Conservation (phyloP, 64 coral and sea anemone species). For the Platygyra sinensis region DNA sequence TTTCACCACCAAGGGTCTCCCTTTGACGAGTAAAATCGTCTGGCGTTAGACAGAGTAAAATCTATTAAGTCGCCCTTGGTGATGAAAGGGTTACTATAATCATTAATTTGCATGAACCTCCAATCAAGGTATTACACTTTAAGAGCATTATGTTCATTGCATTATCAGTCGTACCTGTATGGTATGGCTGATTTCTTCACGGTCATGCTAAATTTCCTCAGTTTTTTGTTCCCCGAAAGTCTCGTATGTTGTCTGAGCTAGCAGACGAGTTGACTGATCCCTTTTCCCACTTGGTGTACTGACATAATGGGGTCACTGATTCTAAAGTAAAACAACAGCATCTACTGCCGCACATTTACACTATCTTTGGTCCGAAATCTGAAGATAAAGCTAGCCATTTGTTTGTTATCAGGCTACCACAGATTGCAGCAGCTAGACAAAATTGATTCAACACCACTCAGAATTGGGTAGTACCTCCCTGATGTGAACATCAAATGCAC, state of each 20-base stretch:
- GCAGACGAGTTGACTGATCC: conserved; percentile 67
- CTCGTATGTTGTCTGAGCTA: conserved; percentile 72
- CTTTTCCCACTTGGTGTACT: conserved; percentile 74
- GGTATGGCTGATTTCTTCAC: conserved; percentile 78
- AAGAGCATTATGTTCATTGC: too few relatives aligned
- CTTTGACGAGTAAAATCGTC: too few relatives aligned
- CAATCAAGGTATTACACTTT: too few relatives aligned
- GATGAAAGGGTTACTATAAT: too few relatives aligned
- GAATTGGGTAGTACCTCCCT: conserved; percentile 54
- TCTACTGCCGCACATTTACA: conserved; percentile 86
- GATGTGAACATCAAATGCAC: conserved; percentile 87
- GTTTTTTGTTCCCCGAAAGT: conserved; percentile 71
- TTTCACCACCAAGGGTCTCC: too few relatives aligned
- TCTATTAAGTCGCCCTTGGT: too few relatives aligned
- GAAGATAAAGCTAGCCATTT: neutral
- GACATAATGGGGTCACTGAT: conserved; percentile 79
- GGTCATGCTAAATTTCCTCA: conserved; percentile 80
- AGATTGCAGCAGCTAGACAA: neutral
- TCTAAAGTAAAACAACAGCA: conserved; percentile 81
- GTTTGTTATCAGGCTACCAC: neutral
- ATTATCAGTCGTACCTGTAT: conserved; percentile 58
- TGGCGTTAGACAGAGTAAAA: too few relatives aligned
- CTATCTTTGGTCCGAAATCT: conserved; percentile 93
- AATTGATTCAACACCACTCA: neutral
- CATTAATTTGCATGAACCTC: too few relatives aligned